Percentiles rank a stretch among this genome's conserved stretches.
Conservation (phyloP, 2,113 vertebrate genomes). For the Falcunculus frontatus region DNA sequence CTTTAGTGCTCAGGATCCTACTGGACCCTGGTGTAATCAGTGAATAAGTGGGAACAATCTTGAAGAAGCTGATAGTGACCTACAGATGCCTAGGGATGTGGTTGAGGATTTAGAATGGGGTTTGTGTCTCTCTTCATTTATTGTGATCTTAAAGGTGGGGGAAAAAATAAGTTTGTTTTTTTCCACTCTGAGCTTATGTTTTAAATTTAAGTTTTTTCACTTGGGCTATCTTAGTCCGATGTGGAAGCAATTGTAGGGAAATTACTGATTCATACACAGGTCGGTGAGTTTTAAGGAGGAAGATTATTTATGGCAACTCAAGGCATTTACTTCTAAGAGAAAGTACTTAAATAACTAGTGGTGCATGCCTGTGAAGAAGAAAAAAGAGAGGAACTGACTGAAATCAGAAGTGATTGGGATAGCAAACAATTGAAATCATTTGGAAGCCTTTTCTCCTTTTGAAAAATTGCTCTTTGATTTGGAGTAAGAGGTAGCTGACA, state of each 20-base stretch:
- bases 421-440: neutral
- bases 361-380: accelerated
- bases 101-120: neutral
- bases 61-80: neutral
- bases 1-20: neutral
- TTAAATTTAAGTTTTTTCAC: neutral
- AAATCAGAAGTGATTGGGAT: neutral
- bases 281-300: neutral
- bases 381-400: neutral
- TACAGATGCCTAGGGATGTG: neutral
- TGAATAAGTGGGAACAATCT: neutral
- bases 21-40: neutral
- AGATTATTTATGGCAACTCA: neutral
- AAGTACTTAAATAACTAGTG: neutral
- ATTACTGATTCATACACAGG: neutral
- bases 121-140: neutral
- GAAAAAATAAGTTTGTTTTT: neutral
- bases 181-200: neutral
- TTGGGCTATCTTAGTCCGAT: neutral
- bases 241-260: neutral
- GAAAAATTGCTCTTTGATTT: neutral
- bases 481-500: neutral
- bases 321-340: neutral
- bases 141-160: neutral
- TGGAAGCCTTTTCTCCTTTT: neutral